Evolutionary conservation across 2,113 vertebrate species (phyloP).

Genomic region (Cynoglossus semilaevis): DNA sequence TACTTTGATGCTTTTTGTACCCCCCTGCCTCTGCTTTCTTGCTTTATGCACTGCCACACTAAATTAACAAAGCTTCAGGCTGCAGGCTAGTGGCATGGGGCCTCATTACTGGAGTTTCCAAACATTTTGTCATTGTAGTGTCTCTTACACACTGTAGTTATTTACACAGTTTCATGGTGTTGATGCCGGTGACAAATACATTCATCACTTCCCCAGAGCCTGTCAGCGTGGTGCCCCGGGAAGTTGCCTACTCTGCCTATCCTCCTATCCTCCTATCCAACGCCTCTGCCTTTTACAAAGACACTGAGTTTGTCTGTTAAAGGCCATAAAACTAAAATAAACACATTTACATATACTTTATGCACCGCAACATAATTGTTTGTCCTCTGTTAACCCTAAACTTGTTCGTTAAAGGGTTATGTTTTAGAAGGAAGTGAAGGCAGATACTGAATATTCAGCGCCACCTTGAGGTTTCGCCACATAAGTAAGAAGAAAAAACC

Average conservation of each 20-base stretch:
- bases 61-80: background rate
- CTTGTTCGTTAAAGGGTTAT: no score
- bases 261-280: background rate
- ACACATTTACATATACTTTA: no score
- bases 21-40: no score
- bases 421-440: no score
- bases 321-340: background rate
- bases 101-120: background rate
- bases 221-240: no score
- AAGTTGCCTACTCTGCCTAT: background rate
- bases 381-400: no score
- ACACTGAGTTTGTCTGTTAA: background rate
- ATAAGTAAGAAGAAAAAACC: no score
- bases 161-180: background rate
- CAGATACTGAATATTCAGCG: no score
- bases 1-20: no score
- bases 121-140: background rate
- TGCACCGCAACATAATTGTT: no score
- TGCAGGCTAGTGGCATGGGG: background rate
- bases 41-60: no score
- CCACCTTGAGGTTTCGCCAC: no score
- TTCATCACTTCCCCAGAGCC: background rate
- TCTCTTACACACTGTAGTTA: background rate
- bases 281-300: background rate
- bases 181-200: background rate